A percentile compares a stretch with the other conserved stretches of the same genome.
These are phyloP conservation scores for Drosophila ambigua DNA, from an alignment of 1,140 invertebrate genomes.

Conservation along the genomic window DNA sequence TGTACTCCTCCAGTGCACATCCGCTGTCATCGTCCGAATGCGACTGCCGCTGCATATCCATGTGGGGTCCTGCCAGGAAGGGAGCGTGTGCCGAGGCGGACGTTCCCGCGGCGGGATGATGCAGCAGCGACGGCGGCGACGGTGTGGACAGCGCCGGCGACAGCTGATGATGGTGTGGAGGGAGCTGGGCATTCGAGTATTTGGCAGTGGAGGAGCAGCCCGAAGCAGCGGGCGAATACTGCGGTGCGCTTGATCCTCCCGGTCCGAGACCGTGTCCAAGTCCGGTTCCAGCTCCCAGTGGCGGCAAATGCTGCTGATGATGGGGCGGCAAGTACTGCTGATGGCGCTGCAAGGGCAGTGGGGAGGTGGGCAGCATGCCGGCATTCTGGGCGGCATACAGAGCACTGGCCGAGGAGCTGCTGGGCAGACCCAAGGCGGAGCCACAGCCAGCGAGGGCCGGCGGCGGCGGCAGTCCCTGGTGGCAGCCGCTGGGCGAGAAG, in stretches of 20 bases:
- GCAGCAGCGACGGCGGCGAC: conserved; percentile 83
- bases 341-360: conserved; percentile 81
- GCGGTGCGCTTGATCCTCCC: conserved; percentile 42
- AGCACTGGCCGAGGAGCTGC: conserved; percentile 78
- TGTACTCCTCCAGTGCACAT: conserved; percentile 98
- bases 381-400: conserved; percentile 67
- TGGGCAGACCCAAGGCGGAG: conserved; percentile 55
- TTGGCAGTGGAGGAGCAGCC: conserved; percentile 72
- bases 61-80: conserved; percentile 85
- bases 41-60: conserved; percentile 93
- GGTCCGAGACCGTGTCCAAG: conserved; percentile 81
- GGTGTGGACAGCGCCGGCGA: conserved; percentile 77
- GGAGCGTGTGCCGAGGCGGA: conserved; percentile 73
- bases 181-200: conserved; percentile 80
- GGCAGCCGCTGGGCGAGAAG: conserved; percentile 69
- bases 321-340: conserved; percentile 84
- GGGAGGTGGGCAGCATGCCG: conserved; percentile 80
- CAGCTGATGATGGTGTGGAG: conserved; percentile 68
- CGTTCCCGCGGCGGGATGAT: conserved; percentile 70
- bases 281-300: conserved; percentile 43
- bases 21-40: conserved; percentile 98
- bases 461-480: conserved; percentile 33
- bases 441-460: conserved; percentile 29
- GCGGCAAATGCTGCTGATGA: conserved; percentile 83
- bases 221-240: conserved; percentile 54